Percentiles rank a stretch among this genome's conserved stretches.
Conservation (phyloP, 2,888 invertebrate genomes). For the Drosophila differens region DNA sequence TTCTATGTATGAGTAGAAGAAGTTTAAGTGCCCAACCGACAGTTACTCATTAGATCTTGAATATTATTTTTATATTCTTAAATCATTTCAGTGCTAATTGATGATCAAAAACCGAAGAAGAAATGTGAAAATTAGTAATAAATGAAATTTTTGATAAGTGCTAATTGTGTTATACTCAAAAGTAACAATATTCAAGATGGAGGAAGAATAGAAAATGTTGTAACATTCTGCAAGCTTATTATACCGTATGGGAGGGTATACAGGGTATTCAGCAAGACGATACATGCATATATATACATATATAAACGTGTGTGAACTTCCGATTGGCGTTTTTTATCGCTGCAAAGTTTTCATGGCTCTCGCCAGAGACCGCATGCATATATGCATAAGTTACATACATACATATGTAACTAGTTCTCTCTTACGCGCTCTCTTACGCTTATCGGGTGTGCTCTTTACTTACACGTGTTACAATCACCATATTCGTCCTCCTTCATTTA, state of each 20-base stretch:
- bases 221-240: neutral
- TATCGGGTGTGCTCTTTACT: constrained; percentile 79
- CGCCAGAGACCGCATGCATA: constrained; percentile 1
- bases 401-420: neutral
- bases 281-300: neutral
- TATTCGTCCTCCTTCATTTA: constrained; percentile 87
- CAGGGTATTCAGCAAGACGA: constrained; percentile 9
- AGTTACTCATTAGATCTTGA: constrained; percentile 7
- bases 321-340: constrained; percentile 33
- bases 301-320: constrained; percentile 39
- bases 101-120: neutral
- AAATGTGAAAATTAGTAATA: neutral
- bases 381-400: neutral
- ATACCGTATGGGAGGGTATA: neutral
- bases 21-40: neutral
- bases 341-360: constrained; percentile 33
- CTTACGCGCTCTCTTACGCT: neutral
- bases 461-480: constrained; percentile 93
- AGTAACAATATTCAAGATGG: neutral
- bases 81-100: neutral
- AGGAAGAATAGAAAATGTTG: neutral
- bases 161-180: neutral
- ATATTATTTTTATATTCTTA: neutral
- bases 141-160: neutral
- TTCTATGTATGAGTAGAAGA: neutral